Conservation (phyloP, 2,888 invertebrate genomes). For the Drosophila mimica region DNA sequence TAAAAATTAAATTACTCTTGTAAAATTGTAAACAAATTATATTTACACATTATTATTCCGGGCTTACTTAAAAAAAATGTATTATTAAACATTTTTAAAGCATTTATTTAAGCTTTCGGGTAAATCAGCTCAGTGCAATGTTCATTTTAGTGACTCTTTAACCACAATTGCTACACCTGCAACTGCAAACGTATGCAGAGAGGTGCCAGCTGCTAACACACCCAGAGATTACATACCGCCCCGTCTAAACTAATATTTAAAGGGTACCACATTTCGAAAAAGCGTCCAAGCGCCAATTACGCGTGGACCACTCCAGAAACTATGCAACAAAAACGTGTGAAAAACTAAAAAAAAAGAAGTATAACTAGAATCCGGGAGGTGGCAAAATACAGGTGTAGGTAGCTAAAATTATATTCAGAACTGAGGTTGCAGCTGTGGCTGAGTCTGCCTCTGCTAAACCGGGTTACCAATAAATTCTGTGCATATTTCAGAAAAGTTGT, state of each 20-base stretch:
- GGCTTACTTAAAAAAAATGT: too few species aligned
- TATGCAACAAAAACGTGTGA: conserved; percentile 35
- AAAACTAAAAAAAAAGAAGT: conserved; percentile 2
- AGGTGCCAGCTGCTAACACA: conserved; percentile 39
- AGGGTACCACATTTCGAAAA: conserved; percentile 40
- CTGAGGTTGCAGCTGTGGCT: conserved; percentile 3
- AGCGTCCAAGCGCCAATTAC: conserved; percentile 68
- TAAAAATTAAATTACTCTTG: too few species aligned
- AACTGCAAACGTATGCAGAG: conserved; percentile 27
- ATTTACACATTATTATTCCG: too few species aligned
- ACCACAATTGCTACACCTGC: conserved; percentile 50
- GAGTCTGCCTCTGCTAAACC: conserved; percentile 8
- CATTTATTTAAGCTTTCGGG: neutral
- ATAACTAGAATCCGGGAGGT: conserved; percentile 8
- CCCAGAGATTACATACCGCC: conserved; percentile 17
- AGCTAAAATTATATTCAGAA: neutral
- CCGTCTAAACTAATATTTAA: conserved; percentile 60
- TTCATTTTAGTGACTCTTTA: conserved; percentile 30
- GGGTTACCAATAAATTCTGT: conserved; percentile 50
- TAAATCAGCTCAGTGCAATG: conserved; percentile 14
- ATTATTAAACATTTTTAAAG: neutral
- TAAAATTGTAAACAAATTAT: too few species aligned
- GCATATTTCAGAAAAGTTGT: conserved; percentile 71
- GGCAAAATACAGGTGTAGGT: conserved; percentile 16
- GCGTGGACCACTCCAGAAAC: conserved; percentile 45